A percentile compares a stretch with the other conserved stretches of the same genome.
phyloP scores from a whole-genome alignment of 2,888 invertebrate species.

The Melitaea athalia region DNA sequence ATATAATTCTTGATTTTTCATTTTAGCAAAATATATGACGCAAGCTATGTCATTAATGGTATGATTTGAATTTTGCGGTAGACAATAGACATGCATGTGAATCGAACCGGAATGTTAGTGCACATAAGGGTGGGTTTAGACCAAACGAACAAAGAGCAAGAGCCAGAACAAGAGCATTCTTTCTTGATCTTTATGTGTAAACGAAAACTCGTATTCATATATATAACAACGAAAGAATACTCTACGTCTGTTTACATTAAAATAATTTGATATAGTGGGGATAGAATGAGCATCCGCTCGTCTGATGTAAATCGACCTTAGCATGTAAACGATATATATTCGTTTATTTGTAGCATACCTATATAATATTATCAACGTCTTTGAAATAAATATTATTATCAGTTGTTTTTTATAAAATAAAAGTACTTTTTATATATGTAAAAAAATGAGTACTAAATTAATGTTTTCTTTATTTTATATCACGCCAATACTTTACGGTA shows the following conservation, averaged over 20 bases:
- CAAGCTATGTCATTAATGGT: constrained; percentile 20
- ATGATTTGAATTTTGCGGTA: constrained; percentile 37
- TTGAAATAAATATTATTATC: no score
- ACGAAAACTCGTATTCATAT: no score
- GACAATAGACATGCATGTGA: constrained; percentile 29
- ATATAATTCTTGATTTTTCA: constrained; percentile 9
- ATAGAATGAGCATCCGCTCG: no score
- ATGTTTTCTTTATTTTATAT: not conserved
- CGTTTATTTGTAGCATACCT: not conserved
- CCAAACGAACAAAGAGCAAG: no score
- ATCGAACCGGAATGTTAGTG: constrained; percentile 29
- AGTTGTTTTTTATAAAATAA: no score
- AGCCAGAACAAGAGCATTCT: no score
- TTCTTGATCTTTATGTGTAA: no score
- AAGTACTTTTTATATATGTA: not conserved
- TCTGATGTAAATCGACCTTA: no score
- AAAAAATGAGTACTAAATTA: not conserved
- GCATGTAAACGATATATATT: not conserved
- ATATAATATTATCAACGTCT: not conserved
- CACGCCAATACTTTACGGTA: not conserved
- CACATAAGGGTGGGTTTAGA: no score
- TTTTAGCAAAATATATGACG: not conserved
- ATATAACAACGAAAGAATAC: no score
- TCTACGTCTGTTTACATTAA: no score
- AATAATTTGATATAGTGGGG: no score